Evolutionary conservation across 1,140 invertebrate species (phyloP).

Genomic region (Hylyphantes graminicola): DNA sequence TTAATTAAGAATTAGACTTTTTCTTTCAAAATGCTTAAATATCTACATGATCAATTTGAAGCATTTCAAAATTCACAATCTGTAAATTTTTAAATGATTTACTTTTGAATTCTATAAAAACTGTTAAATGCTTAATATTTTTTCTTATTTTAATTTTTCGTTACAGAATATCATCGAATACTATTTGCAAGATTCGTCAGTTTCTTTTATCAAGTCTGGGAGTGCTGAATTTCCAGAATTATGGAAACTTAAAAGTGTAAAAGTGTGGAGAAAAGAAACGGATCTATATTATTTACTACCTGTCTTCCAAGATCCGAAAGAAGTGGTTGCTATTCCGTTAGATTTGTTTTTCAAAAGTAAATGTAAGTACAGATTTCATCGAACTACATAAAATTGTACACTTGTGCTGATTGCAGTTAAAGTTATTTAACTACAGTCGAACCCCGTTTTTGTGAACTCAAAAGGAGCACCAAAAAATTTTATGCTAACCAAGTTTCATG

Average conservation of each 20-base stretch:
- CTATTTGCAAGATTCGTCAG: slow-evolving; percentile 1
- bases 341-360: not conserved
- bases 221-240: not conserved
- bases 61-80: too few species aligned
- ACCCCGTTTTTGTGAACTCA: too few species aligned
- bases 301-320: not conserved
- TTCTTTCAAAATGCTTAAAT: too few species aligned
- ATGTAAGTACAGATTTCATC: not conserved
- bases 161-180: not conserved
- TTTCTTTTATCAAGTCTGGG: not conserved
- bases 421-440: too few species aligned
- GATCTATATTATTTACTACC: not conserved
- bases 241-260: not conserved
- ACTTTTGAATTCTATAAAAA: not conserved
- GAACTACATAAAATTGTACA: too few species aligned
- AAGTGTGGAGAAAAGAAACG: not conserved
- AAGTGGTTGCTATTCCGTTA: not conserved
- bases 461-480: too few species aligned
- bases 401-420: too few species aligned
- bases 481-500: too few species aligned
- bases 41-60: too few species aligned
- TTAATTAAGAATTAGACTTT: too few species aligned
- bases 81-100: not conserved
- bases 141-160: not conserved
- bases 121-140: not conserved